Percentiles rank a stretch among this genome's conserved stretches.
phyloP scores from a whole-genome alignment of 2,113 vertebrate genomes.

The Paramormyrops kingsleyae region DNA sequence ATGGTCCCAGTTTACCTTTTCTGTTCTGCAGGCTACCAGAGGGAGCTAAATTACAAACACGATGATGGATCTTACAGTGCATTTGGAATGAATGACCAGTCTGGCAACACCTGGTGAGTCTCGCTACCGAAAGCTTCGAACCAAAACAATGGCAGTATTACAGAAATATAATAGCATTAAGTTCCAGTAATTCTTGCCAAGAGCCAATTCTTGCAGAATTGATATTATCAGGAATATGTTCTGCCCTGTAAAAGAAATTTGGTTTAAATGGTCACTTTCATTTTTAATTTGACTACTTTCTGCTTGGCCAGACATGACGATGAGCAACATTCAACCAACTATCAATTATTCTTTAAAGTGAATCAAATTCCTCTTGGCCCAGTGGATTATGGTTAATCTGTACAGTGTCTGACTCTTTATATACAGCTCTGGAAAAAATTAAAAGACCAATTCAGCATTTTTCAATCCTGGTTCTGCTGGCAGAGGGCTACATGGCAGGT shows the following conservation, averaged over 20 bases:
- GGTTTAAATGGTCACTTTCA: background rate
- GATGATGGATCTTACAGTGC: conserved; percentile 77
- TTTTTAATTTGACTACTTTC: background rate
- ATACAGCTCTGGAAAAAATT: too few relatives aligned
- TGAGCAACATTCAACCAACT: background rate
- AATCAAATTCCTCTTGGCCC: background rate
- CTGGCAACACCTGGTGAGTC: conserved; percentile 80
- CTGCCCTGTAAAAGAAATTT: background rate
- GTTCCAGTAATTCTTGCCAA: background rate
- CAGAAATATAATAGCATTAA: background rate
- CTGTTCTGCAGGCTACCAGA: conserved; percentile 70
- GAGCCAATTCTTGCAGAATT: background rate
- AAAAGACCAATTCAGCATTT: too few relatives aligned
- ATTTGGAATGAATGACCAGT: conserved; percentile 64
- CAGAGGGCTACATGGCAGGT: too few relatives aligned
- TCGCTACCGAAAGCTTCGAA: background rate
- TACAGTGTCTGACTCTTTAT: background rate
- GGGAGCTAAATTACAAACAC: conserved; percentile 73
- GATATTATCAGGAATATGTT: background rate
- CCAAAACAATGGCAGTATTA: background rate
- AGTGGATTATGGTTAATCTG: background rate
- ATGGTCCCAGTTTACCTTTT: background rate
- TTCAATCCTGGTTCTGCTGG: too few relatives aligned
- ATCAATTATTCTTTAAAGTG: background rate
- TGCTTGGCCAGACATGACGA: background rate